Conservation (phyloP, 2,113 vertebrate species). For the Mystacornis crossleyi region DNA sequence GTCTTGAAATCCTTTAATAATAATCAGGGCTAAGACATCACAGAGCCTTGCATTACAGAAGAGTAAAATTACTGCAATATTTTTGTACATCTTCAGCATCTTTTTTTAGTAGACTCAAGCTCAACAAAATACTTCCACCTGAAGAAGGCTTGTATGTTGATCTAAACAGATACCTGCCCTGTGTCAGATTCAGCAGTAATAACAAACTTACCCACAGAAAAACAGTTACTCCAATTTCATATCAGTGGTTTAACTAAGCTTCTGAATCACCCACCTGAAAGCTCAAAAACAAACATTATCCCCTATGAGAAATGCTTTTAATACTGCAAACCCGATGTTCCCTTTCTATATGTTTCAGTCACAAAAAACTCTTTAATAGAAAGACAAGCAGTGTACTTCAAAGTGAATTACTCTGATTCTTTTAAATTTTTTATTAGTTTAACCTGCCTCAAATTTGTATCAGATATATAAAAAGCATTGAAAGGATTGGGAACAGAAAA, state of each 20-base stretch:
- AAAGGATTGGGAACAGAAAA: background rate
- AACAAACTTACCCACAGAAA: background rate
- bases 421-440: background rate
- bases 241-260: background rate
- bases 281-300: background rate
- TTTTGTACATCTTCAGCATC: background rate
- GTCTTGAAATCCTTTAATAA: background rate
- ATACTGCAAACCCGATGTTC: background rate
- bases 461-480: background rate
- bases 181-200: background rate
- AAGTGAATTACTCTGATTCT: background rate
- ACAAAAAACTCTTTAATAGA: background rate
- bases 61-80: background rate
- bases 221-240: background rate
- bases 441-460: background rate
- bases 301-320: background rate
- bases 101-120: background rate
- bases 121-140: background rate
- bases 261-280: background rate
- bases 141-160: background rate
- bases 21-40: background rate
- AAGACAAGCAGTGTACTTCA: background rate
- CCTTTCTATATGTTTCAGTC: background rate
- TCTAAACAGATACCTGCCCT: background rate
- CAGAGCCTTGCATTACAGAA: background rate